Evolutionary conservation across 2,797 vertebrate genomes (phyloP), one percentile per base, ranked within the genome.

Genomic region (Brotula barbata): DNA sequence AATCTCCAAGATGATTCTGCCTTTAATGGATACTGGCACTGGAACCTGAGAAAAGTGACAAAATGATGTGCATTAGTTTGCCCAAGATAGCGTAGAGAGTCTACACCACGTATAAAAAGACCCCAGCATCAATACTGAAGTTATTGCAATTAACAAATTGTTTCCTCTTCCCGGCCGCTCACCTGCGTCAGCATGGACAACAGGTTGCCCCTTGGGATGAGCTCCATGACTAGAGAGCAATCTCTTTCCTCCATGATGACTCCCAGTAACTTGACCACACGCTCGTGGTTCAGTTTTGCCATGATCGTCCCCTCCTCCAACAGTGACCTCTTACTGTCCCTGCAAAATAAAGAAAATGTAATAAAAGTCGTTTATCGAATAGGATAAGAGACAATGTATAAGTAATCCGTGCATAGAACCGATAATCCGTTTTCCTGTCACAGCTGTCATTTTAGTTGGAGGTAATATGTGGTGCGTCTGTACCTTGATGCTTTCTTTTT

Each of bases 201-300:
- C 64, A 99, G 90, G 85, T 96, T 95, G 2, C 96, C 96, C 72
- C 90, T 92, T 37, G 92, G 88, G 73, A 98, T 89, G 23, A 94
- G 94, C 46, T 99, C 96, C 92, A 98, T 95, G 33, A 99, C 95
- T 7, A 99, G 89, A 0, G 95, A 95, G 79, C 95, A 96, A 74
- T 94, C 93, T 25, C 91, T 83, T 0, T 97, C 94, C 75, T 98
- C 96, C 77, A 98, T 75, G 71, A 99, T 92, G 51, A 98, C 66
- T 1, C 97, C 96, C 48, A 98, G 90, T 36, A 98, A 78, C 78
- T 93, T 95, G 21, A 98, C 95, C 68, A 98, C 92, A 0, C 94
- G 91, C 0, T 91, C 78, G 1, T 98, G 95, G 59, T 90, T 91
- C 74, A 98, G 91, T 48, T 68, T 90, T 22, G 77, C 90, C 97